Conservation (phyloP, 2,888 invertebrate genomes). For the Argyresthia albistria region DNA sequence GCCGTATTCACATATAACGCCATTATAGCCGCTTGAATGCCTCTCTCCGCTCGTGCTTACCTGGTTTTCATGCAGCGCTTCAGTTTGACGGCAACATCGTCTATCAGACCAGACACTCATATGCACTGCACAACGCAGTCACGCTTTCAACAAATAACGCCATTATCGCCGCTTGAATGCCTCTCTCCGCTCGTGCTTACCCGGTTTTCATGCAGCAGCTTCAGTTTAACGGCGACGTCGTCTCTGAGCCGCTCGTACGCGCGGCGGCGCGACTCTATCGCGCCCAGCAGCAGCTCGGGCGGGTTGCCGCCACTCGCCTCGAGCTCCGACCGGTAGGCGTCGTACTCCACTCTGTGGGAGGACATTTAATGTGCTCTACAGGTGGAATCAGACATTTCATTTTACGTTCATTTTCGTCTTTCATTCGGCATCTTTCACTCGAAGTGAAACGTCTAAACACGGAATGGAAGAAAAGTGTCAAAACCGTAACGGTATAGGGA, state of each 20-base stretch:
- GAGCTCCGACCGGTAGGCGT: conserved; percentile 96
- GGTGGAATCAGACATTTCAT: too few species aligned
- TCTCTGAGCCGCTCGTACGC: conserved; percentile 93
- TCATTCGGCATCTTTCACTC: too few species aligned
- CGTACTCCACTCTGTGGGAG: conserved; percentile 89
- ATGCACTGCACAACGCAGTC: too few species aligned
- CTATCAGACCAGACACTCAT: conserved; percentile 92
- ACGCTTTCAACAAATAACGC: too few species aligned
- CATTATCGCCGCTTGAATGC: background rate
- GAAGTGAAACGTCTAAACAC: too few species aligned
- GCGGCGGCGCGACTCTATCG: conserved; percentile 88
- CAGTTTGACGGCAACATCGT: conserved; percentile 96
- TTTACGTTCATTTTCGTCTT: too few species aligned
- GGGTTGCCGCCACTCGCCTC: conserved; percentile 79
- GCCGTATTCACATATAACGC: too few species aligned
- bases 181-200: conserved; percentile 52
- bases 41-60: conserved; percentile 52
- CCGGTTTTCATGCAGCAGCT: conserved; percentile 97
- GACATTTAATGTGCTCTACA: background rate
- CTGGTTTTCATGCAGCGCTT: conserved; percentile 96
- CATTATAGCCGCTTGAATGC: background rate
- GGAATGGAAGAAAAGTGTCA: too few species aligned
- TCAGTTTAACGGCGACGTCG: conserved; percentile 96
- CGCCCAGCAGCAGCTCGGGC: conserved; percentile 82
- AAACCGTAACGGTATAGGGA: too few species aligned